Percentiles rank a stretch among this genome's conserved stretches.
phyloP scores from a whole-genome alignment of 1,140 invertebrate species.

The Formica selysi region DNA sequence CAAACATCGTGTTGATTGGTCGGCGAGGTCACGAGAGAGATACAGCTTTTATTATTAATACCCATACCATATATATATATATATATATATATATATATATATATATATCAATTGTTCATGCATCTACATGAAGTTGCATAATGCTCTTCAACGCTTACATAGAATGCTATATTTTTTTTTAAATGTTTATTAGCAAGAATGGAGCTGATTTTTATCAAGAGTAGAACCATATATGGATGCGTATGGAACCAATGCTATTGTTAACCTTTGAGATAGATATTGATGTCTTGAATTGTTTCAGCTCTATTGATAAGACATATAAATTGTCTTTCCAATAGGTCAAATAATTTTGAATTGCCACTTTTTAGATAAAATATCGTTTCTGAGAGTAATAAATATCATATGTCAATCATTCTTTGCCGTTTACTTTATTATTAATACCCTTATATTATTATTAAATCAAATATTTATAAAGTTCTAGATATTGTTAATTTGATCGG shows the following conservation, averaged over 20 bases:
- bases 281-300: constrained; percentile 10
- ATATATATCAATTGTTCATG: constrained; percentile 42
- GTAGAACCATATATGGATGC: neutral
- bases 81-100: too few relatives aligned
- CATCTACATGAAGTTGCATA: constrained; percentile 40
- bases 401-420: neutral
- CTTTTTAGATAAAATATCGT: too few relatives aligned
- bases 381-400: neutral
- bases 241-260: neutral
- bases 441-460: too few relatives aligned
- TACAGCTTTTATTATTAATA: constrained; percentile 57
- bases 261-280: constrained; percentile 1
- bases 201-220: neutral
- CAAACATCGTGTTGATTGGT: constrained; percentile 49
- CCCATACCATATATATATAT: constrained; percentile 5
- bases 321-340: neutral
- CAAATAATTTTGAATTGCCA: neutral
- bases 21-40: constrained; percentile 20
- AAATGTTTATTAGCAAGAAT: constrained; percentile 37
- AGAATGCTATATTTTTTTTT: constrained; percentile 26
- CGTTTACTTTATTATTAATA: too few relatives aligned
- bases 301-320: neutral
- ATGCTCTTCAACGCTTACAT: constrained; percentile 21
- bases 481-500: too few relatives aligned
- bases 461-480: too few relatives aligned